Conservation (phyloP, 2,797 vertebrate genomes). For the Phoebastria nigripes region DNA sequence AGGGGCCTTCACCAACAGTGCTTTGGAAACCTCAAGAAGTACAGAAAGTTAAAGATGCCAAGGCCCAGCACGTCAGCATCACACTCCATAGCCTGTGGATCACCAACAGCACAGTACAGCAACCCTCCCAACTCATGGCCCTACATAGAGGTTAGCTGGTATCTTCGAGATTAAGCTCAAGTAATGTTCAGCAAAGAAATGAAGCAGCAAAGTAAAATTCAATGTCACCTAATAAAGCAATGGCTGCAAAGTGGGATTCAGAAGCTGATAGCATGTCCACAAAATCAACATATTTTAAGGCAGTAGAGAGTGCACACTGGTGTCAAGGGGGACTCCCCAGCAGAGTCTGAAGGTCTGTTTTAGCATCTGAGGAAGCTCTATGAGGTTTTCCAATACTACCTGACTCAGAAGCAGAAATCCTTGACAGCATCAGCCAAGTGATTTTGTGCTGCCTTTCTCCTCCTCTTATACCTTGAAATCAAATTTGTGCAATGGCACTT, state of each 20-base stretch:
- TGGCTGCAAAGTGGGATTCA: background rate
- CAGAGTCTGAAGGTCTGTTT: background rate
- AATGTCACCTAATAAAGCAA: background rate
- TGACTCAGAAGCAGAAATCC: background rate
- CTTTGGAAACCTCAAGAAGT: background rate
- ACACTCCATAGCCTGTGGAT: background rate
- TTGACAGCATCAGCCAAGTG: background rate
- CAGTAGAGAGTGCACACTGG: background rate
- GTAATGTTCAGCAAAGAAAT: background rate
- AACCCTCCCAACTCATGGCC: background rate
- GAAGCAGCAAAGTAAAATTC: background rate
- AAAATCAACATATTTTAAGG: background rate
- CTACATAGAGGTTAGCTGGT: background rate
- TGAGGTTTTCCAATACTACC: background rate
- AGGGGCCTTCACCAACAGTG: background rate
- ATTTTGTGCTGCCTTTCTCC: background rate
- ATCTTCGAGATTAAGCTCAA: background rate
- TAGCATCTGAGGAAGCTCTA: background rate
- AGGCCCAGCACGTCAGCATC: background rate
- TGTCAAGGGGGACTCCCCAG: background rate
- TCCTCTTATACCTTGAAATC: background rate
- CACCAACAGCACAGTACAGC: background rate
- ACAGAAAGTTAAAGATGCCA: background rate
- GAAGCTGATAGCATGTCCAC: background rate
- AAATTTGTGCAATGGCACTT: background rate